phyloP scores from a whole-genome alignment of 2,888 invertebrate genomes.

The Alentia gelatinosa region DNA sequence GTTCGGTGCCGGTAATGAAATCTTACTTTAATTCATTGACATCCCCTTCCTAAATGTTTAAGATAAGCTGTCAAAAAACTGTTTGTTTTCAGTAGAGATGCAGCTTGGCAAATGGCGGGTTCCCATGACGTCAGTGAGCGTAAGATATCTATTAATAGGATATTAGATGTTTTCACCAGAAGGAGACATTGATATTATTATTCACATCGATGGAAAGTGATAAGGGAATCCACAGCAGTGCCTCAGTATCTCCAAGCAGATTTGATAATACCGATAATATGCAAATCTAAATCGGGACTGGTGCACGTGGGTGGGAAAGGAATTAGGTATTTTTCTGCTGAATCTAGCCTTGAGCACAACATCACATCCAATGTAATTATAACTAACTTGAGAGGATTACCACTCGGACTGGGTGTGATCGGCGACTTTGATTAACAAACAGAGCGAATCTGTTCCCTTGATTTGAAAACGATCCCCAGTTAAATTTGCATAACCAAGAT shows the following conservation, averaged over 20 bases:
- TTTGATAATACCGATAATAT: neutral
- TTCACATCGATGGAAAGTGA: neutral
- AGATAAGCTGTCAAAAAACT: too few species aligned
- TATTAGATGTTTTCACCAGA: too few species aligned
- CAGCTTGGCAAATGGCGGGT: too few species aligned
- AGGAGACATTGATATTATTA: neutral
- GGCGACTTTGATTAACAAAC: neutral
- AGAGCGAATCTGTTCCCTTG: neutral
- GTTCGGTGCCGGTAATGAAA: too few species aligned
- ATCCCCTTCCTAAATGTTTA: too few species aligned
- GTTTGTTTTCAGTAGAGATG: too few species aligned
- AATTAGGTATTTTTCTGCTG: neutral
- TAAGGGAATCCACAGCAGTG: neutral
- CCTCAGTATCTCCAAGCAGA: neutral
- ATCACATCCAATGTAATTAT: neutral
- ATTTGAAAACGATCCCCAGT: conserved; percentile 6
- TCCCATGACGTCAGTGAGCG: too few species aligned
- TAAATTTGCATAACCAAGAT: neutral
- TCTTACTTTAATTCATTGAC: too few species aligned
- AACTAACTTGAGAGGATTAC: neutral
- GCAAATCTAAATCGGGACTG: neutral
- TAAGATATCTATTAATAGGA: too few species aligned
- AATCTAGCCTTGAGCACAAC: neutral
- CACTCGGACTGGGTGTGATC: neutral
- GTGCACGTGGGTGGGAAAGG: neutral